Conservation (phyloP, 2,113 vertebrate species). For the Gasterosteus nipponicus region DNA sequence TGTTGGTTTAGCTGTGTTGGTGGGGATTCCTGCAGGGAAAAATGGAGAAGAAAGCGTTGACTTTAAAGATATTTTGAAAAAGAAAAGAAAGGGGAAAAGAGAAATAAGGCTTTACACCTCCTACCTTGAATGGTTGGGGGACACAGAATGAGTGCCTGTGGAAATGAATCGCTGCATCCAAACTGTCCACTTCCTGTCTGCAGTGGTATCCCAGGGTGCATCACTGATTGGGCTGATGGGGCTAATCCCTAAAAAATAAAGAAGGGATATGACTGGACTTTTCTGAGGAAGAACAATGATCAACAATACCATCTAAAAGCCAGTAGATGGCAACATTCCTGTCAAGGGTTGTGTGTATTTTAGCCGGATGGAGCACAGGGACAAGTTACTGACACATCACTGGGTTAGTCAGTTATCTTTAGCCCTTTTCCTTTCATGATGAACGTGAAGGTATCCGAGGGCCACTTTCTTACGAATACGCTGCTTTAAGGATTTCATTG, state of each 20-base stretch:
- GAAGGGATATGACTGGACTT: background rate
- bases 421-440: background rate
- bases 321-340: slow-evolving; percentile 64
- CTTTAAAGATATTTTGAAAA: background rate
- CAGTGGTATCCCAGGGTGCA: slow-evolving; percentile 94
- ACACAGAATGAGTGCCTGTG: slow-evolving; percentile 95
- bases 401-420: slow-evolving; percentile 9
- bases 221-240: slow-evolving; percentile 88
- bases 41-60: slow-evolving; percentile 13
- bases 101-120: background rate
- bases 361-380: slow-evolving; percentile 4
- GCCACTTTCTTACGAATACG: background rate
- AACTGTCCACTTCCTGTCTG: slow-evolving; percentile 93
- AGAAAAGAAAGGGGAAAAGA: background rate
- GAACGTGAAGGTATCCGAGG: slow-evolving; percentile 16
- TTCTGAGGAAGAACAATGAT: slow-evolving; percentile 5
- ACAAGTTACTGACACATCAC: background rate
- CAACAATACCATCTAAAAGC: slow-evolving; percentile 32
- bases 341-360: background rate
- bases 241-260: slow-evolving; percentile 84
- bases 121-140: slow-evolving; percentile 95
- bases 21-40: slow-evolving; percentile 86
- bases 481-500: background rate
- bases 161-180: slow-evolving; percentile 94
- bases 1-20: slow-evolving; percentile 88